Base-by-base conservation (phyloP, 2,888 invertebrate genomes). In the Galeopsomyia nigrocyanea region DNA sequence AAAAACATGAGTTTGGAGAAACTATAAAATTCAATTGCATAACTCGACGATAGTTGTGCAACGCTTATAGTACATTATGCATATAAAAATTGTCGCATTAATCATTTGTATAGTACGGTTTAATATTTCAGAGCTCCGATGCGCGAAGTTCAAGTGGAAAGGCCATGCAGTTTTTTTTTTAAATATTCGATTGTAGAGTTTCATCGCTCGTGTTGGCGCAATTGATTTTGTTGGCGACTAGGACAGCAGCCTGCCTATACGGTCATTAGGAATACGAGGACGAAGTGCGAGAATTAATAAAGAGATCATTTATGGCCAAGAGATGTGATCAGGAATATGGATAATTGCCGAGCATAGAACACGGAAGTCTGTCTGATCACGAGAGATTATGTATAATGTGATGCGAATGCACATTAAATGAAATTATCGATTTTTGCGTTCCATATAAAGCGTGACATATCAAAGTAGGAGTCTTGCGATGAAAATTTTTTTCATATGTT, bases 201-300 rank as follows among this genome's bases (percentile, higher is more conserved):
- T 39, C 13, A 39, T 10, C 53, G 65, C 73, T 74, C 71, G 63
- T 58, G 26, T 5, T 26, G 26, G 26, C 62, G 73, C 77, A 78
- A 82, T 80, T 82, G 81, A 82, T 81, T 80, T 80, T 78, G 77
- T 78, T 75, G 72, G 57, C 69, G 60, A 39, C 39, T 39, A 60
- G 66, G 7, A 10, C 19, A 51, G 21, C 60, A 76, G 76, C 75
- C 77, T 75, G 73, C 74, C 74, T 69, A 26, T 26, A n/a, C n/a
- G 73, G 76, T 77, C 77, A 78, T 79, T 79, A 79, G 74, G 70
- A 75, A 74, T 75, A 73, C 51, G n/a, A 17, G 17, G 1, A 21
- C 49, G 0, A 6, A 22, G 22, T 49, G 49, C 22, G 5, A 13
- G 61, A 61, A 26, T 21, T 14, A n/a, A 10, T 10, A 31, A 49